Evolutionary conservation across 1,140 invertebrate species (phyloP).

Genomic region (Papilio helenus): DNA sequence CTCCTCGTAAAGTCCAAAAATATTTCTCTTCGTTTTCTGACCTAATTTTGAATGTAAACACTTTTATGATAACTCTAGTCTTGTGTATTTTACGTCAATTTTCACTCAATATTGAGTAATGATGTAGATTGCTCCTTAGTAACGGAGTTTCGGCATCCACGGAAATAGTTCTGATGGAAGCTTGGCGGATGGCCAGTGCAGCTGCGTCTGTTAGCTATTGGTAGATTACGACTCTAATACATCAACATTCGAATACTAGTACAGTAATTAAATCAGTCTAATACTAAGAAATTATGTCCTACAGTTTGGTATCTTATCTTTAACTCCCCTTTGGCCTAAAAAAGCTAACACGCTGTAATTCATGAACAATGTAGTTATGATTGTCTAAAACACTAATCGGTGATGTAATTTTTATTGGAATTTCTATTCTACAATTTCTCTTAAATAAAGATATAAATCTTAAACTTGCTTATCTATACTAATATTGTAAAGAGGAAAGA

Average conservation of each 20-base stretch:
- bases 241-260: slow-evolving; percentile 1
- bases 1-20: neutral
- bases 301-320: neutral
- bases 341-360: too few species aligned
- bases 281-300: neutral
- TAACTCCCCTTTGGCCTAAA: neutral
- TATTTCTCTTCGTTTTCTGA: slow-evolving; percentile 23
- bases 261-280: neutral
- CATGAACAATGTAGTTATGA: too few species aligned
- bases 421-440: too few species aligned
- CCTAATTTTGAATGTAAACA: neutral
- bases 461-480: too few species aligned
- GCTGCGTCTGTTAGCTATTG: slow-evolving; percentile 12
- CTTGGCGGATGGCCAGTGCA: slow-evolving; percentile 10
- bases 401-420: too few species aligned
- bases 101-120: slow-evolving; percentile 5
- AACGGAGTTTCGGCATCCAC: slow-evolving; percentile 13
- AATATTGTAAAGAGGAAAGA: too few species aligned
- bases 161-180: slow-evolving; percentile 30
- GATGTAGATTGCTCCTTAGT: slow-evolving; percentile 18
- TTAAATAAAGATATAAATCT: too few species aligned
- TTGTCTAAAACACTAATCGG: too few species aligned
- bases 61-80: neutral
- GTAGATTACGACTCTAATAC: neutral
- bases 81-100: neutral